Conservation (phyloP, 1,140 invertebrate species). For the Bemisia tabaci region DNA sequence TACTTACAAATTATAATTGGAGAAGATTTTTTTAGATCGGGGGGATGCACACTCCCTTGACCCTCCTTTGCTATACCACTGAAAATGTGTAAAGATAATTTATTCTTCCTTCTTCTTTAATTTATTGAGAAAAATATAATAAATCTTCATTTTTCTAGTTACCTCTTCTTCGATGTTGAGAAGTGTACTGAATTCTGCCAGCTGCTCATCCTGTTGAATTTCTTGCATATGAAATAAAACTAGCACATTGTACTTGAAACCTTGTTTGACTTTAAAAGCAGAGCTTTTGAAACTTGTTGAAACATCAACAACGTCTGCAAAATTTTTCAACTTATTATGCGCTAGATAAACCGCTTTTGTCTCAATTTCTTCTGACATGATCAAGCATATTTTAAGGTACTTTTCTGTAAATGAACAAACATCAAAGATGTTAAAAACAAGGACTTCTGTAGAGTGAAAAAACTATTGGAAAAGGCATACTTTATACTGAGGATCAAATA, state of each 20-base stretch:
- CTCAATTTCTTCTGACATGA: slow-evolving; percentile 17
- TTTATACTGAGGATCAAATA: no score
- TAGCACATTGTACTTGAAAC: slow-evolving; percentile 18
- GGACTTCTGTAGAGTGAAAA: no score
- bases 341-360: neutral
- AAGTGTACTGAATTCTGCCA: slow-evolving; percentile 21
- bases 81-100: no score
- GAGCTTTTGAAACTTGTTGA: neutral
- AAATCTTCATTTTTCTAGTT: no score
- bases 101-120: no score
- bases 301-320: neutral
- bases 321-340: neutral
- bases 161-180: slow-evolving; percentile 22
- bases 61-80: no score
- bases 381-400: slow-evolving; percentile 20
- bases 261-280: neutral
- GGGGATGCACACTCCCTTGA: no score
- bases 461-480: no score
- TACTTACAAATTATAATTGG: no score
- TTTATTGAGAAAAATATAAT: no score
- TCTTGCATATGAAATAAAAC: slow-evolving; percentile 22
- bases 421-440: no score
- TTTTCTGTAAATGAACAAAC: slow-evolving; percentile 18
- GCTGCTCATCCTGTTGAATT: slow-evolving; percentile 22
- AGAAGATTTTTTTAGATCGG: no score